A percentile compares a stretch with the other conserved stretches of the same genome.
Conservation (phyloP, 1,140 invertebrate species). For the Cyclargus thomasi region DNA sequence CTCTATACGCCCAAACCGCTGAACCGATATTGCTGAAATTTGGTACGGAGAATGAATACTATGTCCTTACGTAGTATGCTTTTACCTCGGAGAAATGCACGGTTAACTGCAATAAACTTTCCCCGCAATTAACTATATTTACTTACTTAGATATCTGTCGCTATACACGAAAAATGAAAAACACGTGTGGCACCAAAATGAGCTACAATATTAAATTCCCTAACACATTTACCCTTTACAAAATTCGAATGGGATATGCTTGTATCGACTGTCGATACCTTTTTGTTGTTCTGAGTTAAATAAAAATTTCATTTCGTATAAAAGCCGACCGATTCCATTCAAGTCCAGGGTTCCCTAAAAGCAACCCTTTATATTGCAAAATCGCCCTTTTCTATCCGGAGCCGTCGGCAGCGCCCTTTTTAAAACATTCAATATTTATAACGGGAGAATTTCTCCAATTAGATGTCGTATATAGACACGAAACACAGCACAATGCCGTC, state of each 20-base stretch:
- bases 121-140: too few relatives aligned
- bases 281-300: conserved; percentile 8
- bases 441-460: conserved; percentile 52
- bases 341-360: conserved; percentile 2
- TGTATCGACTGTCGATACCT: neutral
- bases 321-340: neutral
- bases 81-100: too few relatives aligned
- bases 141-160: too few relatives aligned
- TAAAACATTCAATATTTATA: conserved; percentile 33
- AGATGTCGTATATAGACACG: too few relatives aligned
- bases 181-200: neutral
- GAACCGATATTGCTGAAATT: too few relatives aligned
- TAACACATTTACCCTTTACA: neutral
- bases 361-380: neutral
- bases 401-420: neutral
- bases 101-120: too few relatives aligned
- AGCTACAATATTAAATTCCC: neutral
- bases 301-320: conserved; percentile 13
- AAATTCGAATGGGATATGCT: neutral
- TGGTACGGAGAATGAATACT: too few relatives aligned
- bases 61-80: too few relatives aligned
- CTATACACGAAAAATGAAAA: too few relatives aligned
- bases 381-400: neutral
- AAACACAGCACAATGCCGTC: too few relatives aligned
- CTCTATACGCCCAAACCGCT: too few relatives aligned